Evolutionary conservation across 2,888 invertebrate genomes (phyloP), one percentile per base, ranked within the genome.

Genomic region (Harpalus rufipes): DNA sequence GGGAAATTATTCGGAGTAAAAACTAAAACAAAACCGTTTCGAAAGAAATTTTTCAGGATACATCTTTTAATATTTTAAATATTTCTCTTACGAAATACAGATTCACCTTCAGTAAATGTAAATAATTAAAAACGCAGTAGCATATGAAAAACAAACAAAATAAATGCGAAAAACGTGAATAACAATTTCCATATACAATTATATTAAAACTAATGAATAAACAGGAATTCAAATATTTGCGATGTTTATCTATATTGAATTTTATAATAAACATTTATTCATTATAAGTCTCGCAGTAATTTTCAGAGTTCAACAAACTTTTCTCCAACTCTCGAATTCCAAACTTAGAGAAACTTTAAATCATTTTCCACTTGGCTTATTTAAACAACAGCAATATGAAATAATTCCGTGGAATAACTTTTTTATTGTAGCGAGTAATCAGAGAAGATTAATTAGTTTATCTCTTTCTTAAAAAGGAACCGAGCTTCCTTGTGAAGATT

Each of bases 291-390:
- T 32, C 3, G 39, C 79, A 79, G 58, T 78, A 78, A 79, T 79
- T 79, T 59, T 32, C 79, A 25, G 58, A 79, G 79, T 79, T 79
- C 56, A 79, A 59, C 51, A 25, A 79, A 79, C 79, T 79, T 79
- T 56, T 79, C 79, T 25, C 58, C 39, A 79, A 79, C 79, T 79
- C 51, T 78, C 79, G 56, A 79, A 79, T 59, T 61, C 58, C 39
- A 59, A 79, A 79, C 79, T 79, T 56, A 61, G 58, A 6, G 18
- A 68, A 79, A 79, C 59, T 79, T 79, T 39, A 79, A 79, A 79
- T 58, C 79, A 79, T 79, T 79, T 79, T 79, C 79, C 58, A 58
- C 79, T 59, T 58, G 79, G 56, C 59, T 79, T 59, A 79, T 79
- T 79, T 79, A 32, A 79, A 58, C 61, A 79, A 79, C 68, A 68